Evolutionary conservation across 2,888 invertebrate species (phyloP).

Genomic region (Aphodius sticticus): DNA sequence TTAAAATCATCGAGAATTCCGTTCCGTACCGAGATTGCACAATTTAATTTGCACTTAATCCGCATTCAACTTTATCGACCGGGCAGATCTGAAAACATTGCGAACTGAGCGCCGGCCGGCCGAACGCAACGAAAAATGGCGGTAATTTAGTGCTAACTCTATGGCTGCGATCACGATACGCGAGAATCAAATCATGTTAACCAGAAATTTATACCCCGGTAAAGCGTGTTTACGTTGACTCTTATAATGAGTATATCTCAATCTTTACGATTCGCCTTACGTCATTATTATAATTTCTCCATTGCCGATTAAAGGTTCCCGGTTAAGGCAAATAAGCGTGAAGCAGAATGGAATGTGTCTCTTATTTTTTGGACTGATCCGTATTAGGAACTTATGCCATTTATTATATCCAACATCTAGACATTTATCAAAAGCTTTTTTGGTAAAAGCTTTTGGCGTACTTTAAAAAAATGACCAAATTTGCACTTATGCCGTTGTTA

Average conservation of each 20-base stretch:
- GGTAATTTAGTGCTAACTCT: conserved; percentile 19
- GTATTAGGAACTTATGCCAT: no score
- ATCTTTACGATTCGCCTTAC: conserved; percentile 17
- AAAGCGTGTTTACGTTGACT: conserved; percentile 18
- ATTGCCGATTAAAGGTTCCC: neutral
- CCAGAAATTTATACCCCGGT: conserved; percentile 20
- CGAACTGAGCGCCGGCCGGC: neutral
- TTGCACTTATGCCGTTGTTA: no score
- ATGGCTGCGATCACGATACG: conserved; percentile 21
- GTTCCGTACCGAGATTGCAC: conserved; percentile 11
- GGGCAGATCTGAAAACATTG: conserved; percentile 14
- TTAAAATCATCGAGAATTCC: neutral
- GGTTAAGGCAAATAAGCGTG: no score
- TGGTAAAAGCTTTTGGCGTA: no score
- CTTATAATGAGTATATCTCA: conserved; percentile 23
- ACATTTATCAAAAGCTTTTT: no score
- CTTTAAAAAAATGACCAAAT: no score
- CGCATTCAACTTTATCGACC: conserved; percentile 14
- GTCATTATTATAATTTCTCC: conserved; percentile 15
- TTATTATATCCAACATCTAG: no score
- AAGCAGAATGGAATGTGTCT: no score
- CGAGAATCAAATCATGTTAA: conserved; percentile 25
- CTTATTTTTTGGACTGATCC: no score
- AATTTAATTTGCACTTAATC: conserved; percentile 22
- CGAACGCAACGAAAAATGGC: neutral